phyloP scores from a whole-genome alignment of 2,113 vertebrate genomes.

The Pelecanus crispus region DNA sequence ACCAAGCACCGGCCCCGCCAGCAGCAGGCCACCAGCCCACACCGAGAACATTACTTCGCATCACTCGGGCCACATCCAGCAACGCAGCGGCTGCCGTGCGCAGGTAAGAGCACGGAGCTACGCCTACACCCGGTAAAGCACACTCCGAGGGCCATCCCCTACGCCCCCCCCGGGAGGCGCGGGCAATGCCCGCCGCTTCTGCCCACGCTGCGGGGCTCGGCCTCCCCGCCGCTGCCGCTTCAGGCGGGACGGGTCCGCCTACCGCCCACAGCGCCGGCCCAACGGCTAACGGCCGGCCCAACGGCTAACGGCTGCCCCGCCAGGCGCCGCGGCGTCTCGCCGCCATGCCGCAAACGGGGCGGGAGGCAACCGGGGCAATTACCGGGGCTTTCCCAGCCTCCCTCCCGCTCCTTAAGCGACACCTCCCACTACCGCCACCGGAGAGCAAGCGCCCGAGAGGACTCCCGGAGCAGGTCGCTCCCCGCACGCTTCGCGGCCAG shows the following conservation, averaged over 20 bases:
- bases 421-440: not conserved
- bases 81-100: rapidly evolving
- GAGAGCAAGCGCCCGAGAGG: rapidly evolving
- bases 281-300: not conserved
- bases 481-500: rapidly evolving
- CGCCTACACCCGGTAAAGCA: rapidly evolving
- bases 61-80: rapidly evolving
- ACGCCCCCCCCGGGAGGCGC: rapidly evolving
- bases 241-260: not conserved
- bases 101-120: rapidly evolving
- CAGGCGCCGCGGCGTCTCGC: too few species aligned
- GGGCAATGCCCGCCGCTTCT: not conserved
- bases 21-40: not conserved
- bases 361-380: too few species aligned
- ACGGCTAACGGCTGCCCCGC: too few species aligned
- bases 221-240: not conserved
- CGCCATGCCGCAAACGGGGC: too few species aligned
- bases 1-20: too few species aligned
- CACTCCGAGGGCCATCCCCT: rapidly evolving
- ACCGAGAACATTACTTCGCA: rapidly evolving
- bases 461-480: rapidly evolving
- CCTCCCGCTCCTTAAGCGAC: too few species aligned
- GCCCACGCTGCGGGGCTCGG: not conserved
- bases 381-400: not conserved
- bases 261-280: not conserved